Evolutionary conservation across 1,140 invertebrate species (phyloP).

Genomic region (Aphis gossypii): DNA sequence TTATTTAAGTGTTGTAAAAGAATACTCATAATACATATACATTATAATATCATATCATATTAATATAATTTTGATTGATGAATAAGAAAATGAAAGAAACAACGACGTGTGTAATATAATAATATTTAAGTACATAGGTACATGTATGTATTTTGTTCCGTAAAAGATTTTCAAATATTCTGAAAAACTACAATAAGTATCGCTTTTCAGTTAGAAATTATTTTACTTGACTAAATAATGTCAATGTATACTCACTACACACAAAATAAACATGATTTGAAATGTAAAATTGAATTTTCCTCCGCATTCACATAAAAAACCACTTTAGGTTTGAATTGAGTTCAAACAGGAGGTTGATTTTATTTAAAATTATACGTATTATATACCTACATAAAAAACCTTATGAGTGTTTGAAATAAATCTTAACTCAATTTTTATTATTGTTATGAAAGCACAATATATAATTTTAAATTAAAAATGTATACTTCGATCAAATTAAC

Average conservation of each 20-base stretch:
- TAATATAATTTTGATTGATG: background rate
- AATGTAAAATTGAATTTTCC: background rate
- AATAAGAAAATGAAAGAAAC: background rate
- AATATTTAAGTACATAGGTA: background rate
- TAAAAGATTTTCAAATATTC: background rate
- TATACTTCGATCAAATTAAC: background rate
- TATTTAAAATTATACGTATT: background rate
- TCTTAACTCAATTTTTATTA: background rate
- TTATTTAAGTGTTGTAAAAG: background rate
- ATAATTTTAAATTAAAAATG: background rate
- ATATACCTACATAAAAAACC: background rate
- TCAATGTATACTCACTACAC: background rate
- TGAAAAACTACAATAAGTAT: background rate
- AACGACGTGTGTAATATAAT: background rate
- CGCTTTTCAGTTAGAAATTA: background rate
- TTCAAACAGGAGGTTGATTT: background rate
- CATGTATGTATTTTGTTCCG: background rate
- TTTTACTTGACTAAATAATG: background rate
- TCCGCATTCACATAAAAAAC: background rate
- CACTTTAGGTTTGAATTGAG: background rate
- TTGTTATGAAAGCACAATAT: background rate
- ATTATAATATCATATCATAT: no score
- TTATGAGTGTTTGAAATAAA: background rate
- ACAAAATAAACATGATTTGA: background rate
- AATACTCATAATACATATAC: background rate